Evolutionary conservation across 2,888 invertebrate species (phyloP).

Genomic region (Meteorus colon): DNA sequence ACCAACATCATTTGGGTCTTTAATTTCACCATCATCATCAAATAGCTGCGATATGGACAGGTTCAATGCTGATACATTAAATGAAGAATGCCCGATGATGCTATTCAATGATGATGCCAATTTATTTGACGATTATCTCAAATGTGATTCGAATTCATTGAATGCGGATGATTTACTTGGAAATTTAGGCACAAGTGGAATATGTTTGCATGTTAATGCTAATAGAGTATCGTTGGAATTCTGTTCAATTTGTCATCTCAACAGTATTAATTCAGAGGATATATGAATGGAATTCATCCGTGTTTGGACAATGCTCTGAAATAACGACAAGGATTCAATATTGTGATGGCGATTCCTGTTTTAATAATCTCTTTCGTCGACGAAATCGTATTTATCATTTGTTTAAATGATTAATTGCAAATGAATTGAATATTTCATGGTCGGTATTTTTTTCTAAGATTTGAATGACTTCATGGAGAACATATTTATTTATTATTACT

Average conservation of each 20-base stretch:
- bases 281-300: not conserved
- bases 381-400: not conserved
- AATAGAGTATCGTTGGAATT: constrained; percentile 77
- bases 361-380: not conserved
- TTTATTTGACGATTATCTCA: constrained; percentile 15
- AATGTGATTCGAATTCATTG: not conserved
- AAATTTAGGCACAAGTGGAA: constrained; percentile 72
- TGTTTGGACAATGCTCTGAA: too few relatives aligned
- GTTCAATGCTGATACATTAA: not conserved
- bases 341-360: not conserved
- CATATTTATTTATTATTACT: not conserved
- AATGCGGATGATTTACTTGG: constrained; percentile 51
- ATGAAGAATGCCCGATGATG: not conserved
- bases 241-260: constrained; percentile 76
- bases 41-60: not conserved
- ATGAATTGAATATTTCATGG: constrained; percentile 25
- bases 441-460: constrained; percentile 43
- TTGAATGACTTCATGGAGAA: not conserved
- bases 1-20: not conserved
- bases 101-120: not conserved
- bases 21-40: not conserved
- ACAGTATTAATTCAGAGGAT: constrained; percentile 59
- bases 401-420: too few relatives aligned
- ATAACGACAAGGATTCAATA: constrained; percentile 16
- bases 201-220: constrained; percentile 77